Percentiles rank a stretch among this genome's conserved stretches.
Evolutionary conservation across 2,888 invertebrate genomes (phyloP).

Genomic region (Tenthredo notha): DNA sequence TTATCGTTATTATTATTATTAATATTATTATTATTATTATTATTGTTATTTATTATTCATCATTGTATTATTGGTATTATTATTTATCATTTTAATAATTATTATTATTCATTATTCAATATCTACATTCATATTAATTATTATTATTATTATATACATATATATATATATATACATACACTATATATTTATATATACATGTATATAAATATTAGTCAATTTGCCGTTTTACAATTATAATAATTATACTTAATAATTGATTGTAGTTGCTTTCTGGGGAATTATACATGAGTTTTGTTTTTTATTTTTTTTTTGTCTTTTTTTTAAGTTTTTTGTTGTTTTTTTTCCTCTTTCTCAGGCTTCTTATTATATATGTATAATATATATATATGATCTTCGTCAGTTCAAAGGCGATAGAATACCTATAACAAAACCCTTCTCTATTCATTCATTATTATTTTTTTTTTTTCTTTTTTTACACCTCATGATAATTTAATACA

Average conservation of each 20-base stretch:
- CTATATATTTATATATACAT: background rate
- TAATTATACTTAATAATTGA: slow-evolving; percentile 74
- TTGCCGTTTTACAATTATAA: slow-evolving; percentile 26
- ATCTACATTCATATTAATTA: slow-evolving; percentile 49
- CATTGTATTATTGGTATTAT: background rate
- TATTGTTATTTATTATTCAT: slow-evolving; percentile 21
- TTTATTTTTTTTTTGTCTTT: background rate
- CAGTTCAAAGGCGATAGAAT: slow-evolving; percentile 52
- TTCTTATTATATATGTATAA: too few species aligned
- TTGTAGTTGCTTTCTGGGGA: slow-evolving; percentile 66
- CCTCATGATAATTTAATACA: slow-evolving; percentile 40
- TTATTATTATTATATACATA: slow-evolving; percentile 53
- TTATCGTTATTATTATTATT: slow-evolving; percentile 47
- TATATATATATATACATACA: background rate
- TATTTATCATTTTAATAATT: background rate
- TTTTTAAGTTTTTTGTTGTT: background rate
- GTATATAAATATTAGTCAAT: slow-evolving; percentile 28
- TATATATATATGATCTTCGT: background rate
- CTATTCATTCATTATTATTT: slow-evolving; percentile 47
- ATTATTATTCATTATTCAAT: slow-evolving; percentile 37
- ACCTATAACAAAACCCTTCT: slow-evolving; percentile 29
- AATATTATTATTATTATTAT: slow-evolving; percentile 42
- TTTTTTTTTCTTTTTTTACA: slow-evolving; percentile 54
- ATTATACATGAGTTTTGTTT: background rate
- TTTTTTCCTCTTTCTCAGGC: background rate